These are phyloP conservation scores for Perognathus longimembris DNA, from an alignment of 2,113 vertebrate species.

Conservation along the genomic window DNA sequence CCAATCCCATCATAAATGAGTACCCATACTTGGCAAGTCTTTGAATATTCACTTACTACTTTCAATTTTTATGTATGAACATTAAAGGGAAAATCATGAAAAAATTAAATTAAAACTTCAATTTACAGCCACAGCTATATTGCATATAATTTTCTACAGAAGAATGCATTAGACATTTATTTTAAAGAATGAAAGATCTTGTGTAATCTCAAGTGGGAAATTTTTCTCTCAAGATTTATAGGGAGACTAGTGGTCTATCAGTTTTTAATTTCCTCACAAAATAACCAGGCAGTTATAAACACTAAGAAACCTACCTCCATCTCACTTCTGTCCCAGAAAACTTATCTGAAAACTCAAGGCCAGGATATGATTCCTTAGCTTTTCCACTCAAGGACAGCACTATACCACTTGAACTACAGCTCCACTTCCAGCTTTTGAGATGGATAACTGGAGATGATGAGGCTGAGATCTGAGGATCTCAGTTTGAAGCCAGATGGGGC, in stretches of 20 bases:
- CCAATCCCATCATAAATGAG: not conserved
- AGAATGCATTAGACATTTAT: slow-evolving; percentile 37
- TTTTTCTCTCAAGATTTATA: slow-evolving; percentile 25
- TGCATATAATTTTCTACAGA: slow-evolving; percentile 7
- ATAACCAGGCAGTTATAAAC: not conserved
- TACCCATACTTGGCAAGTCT: not conserved
- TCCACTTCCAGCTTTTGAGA: no score
- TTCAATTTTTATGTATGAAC: not conserved
- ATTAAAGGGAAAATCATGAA: slow-evolving; percentile 1
- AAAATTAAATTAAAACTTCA: slow-evolving; percentile 31
- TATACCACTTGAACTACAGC: no score
- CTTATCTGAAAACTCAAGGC: no score
- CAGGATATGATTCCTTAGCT: no score
- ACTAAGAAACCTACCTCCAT: not conserved
- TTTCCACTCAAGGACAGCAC: no score
- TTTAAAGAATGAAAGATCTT: not conserved
- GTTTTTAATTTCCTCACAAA: slow-evolving; percentile 44
- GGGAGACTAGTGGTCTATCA: not conserved
- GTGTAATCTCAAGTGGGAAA: not conserved
- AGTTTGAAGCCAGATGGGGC: no score
- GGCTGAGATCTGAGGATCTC: no score
- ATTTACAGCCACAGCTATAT: not conserved
- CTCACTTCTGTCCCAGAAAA: no score
- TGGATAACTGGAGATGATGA: no score
- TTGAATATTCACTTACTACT: not conserved